Evolutionary conservation across 2,113 vertebrate genomes (phyloP).

Genomic region (Gorsachius goisagi): DNA sequence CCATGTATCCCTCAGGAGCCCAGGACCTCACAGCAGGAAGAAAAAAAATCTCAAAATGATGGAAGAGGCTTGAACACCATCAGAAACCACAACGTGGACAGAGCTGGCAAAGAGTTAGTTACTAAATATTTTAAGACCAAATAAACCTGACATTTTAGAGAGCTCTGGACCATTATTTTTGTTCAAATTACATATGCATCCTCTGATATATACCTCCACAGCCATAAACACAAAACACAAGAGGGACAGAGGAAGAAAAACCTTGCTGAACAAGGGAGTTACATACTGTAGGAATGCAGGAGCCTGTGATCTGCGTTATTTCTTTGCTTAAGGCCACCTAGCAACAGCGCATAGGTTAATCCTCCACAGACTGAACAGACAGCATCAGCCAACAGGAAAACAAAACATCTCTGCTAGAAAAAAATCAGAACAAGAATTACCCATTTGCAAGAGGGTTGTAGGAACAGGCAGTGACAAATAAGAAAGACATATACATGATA

Average conservation of each 20-base stretch:
- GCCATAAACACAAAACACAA: neutral
- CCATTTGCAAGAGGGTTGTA: slow-evolving; percentile 26
- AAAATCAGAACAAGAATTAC: slow-evolving; percentile 51
- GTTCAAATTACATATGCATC: neutral
- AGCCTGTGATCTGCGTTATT: slow-evolving; percentile 58
- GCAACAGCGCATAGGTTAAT: slow-evolving; percentile 66
- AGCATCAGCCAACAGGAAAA: slow-evolving; percentile 64
- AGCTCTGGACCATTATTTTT: neutral
- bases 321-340: slow-evolving; percentile 71
- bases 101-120: neutral
- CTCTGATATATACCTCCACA: neutral
- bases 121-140: slow-evolving; percentile 18
- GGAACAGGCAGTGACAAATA: slow-evolving; percentile 15
- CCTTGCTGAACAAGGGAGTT: slow-evolving; percentile 51
- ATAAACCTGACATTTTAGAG: neutral
- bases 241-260: neutral
- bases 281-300: slow-evolving; percentile 46
- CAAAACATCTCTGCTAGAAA: slow-evolving; percentile 41
- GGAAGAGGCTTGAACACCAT: neutral
- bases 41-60: neutral
- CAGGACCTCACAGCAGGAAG: neutral
- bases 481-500: neutral
- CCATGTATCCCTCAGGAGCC: neutral
- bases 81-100: neutral
- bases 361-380: slow-evolving; percentile 61